These are phyloP conservation scores for Otus scops DNA, from an alignment of 2,797 vertebrate species.

Conservation along the genomic window DNA sequence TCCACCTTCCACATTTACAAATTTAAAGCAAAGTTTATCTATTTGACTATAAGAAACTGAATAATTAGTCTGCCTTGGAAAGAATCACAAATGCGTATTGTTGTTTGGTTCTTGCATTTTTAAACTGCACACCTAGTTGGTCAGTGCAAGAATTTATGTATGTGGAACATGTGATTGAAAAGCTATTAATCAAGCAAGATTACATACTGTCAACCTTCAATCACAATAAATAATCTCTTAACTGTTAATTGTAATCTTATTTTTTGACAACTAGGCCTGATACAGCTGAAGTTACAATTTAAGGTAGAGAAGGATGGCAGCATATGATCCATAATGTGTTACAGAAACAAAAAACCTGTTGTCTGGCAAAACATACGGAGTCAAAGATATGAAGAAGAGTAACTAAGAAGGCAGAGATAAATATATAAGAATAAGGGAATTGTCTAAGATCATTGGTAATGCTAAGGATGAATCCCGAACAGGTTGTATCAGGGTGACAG, in stretches of 20 bases:
- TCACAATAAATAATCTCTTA: neutral
- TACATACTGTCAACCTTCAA: neutral
- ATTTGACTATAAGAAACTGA: neutral
- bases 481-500: neutral
- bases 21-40: neutral
- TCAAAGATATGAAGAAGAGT: neutral
- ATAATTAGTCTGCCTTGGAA: neutral
- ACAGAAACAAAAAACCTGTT: neutral
- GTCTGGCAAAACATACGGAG: neutral
- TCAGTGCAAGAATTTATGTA: conserved; percentile 20
- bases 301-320: neutral
- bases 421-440: neutral
- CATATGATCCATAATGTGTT: neutral
- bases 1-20: neutral
- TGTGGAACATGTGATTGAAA: neutral
- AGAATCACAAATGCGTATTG: neutral
- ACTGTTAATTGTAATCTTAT: neutral
- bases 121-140: neutral
- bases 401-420: neutral
- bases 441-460: neutral
- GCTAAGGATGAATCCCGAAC: neutral
- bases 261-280: neutral
- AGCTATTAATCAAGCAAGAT: neutral
- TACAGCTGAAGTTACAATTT: neutral
- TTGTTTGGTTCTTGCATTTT: neutral